phyloP scores from a whole-genome alignment of 2,797 vertebrate genomes.

The Sylvilagus floridanus region DNA sequence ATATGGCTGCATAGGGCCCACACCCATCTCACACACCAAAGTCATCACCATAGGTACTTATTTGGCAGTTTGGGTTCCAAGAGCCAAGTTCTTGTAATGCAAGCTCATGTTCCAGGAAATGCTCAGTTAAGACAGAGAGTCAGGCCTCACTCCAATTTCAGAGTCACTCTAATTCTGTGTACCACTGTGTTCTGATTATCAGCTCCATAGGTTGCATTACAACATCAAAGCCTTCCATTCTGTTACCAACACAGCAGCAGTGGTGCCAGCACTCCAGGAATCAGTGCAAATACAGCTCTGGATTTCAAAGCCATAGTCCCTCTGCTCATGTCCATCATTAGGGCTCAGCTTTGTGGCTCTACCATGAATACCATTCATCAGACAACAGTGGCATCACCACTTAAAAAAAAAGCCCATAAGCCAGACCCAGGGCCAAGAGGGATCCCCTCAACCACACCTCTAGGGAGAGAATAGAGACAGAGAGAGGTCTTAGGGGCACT shows the following conservation, averaged over 20 bases:
- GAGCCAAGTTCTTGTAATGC: background rate
- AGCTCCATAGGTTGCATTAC: background rate
- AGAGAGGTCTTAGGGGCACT: no score
- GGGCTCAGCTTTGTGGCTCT: background rate
- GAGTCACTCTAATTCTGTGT: no score
- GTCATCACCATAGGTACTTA: no score
- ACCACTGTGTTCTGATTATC: background rate
- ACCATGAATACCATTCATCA: background rate
- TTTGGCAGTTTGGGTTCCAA: background rate
- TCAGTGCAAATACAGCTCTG: background rate
- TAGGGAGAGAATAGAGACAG: background rate
- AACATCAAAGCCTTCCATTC: background rate
- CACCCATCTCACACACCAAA: background rate
- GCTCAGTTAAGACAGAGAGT: no score
- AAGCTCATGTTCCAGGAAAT: rapidly evolving
- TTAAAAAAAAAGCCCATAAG: background rate
- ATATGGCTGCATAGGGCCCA: background rate
- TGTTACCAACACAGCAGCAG: background rate
- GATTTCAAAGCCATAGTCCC: background rate
- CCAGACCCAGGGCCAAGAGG: background rate
- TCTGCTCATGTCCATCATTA: no score
- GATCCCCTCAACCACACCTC: background rate
- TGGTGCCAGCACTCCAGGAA: background rate
- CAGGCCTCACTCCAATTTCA: background rate
- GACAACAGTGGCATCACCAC: background rate